Base-by-base conservation (phyloP, 35 echinoderm and acorn worm genomes). In the Apostichopus japonicus region DNA sequence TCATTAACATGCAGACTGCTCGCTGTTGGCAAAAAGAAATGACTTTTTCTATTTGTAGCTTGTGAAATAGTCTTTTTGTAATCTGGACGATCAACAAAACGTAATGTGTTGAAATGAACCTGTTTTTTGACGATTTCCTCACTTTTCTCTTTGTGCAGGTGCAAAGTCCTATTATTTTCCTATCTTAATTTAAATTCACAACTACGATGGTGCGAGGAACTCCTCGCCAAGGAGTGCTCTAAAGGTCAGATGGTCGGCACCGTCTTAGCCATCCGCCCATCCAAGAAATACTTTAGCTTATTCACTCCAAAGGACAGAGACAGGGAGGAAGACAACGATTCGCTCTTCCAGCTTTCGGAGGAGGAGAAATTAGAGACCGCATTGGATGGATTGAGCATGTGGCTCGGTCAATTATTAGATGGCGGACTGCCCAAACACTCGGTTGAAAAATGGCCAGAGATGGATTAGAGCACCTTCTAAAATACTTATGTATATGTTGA, bases 371-470 rank as follows among this genome's bases (percentile, higher is more conserved):
- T 87, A 6, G 56, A 87, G 24, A 19, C 19, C 0, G 58, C 63
- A 5, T 25, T 65, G 4, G 86, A 87, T 63, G 86, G 86, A 13
- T 63, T 87, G 17, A 62, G 10, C 86, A 87, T 87, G 86, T 87
- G 86, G 86, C 58, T 87, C 6, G 86, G 63, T 27, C 53, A 27
- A 1, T 17, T 87, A 6, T 70, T 87, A 21, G 84, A 87, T 65
- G 84, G 84, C 5, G 84, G 84, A 15, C 57, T 87, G 23, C 1
- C 15, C 2, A 87, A 70, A 87, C 5, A 16, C 6, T 62, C 53
- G 9, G 21, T 87, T 33, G 84, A 65, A 21, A 44, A 53, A 24
- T 87, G 84, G 84, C 84, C 84, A 25, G 84, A 87, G 79, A 83
- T 83, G 79, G 54, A 53, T 19, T 24, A 83, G 5, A 33, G 27